A percentile compares a stretch with the other conserved stretches of the same genome.
Conservation (phyloP, 2,888 invertebrate species). For the Polydrusus tereticollis region DNA sequence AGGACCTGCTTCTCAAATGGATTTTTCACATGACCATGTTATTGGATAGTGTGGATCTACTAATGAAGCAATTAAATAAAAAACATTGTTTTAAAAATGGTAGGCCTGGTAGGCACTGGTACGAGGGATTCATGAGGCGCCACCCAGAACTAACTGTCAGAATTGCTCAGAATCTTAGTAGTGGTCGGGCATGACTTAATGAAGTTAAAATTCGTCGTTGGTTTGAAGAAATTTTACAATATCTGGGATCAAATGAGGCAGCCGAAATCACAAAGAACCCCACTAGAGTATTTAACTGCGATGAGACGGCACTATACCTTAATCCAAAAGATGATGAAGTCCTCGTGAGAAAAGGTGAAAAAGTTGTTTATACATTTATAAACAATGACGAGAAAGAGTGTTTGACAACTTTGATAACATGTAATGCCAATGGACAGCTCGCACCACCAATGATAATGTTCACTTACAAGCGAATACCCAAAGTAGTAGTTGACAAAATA, state of each 20-base stretch:
- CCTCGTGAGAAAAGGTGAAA: constrained; percentile 45
- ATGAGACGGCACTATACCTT: constrained; percentile 49
- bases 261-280: constrained; percentile 15
- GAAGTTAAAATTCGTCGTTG: constrained; percentile 19
- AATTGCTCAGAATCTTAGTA: constrained; percentile 54
- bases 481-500: constrained; percentile 46
- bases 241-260: not conserved
- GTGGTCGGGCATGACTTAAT: constrained; percentile 17
- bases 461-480: constrained; percentile 53
- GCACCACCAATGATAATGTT: constrained; percentile 53
- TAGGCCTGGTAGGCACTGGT: constrained; percentile 61
- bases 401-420: constrained; percentile 51
- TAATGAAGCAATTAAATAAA: constrained; percentile 47
- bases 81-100: constrained; percentile 55
- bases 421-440: constrained; percentile 44
- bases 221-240: constrained; percentile 33
- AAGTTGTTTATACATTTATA: constrained; percentile 45
- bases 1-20: not conserved
- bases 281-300: constrained; percentile 43
- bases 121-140: constrained; percentile 57
- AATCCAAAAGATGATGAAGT: constrained; percentile 47
- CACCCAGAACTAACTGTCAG: constrained; percentile 57
- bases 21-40: not conserved
- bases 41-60: not conserved
- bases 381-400: constrained; percentile 29